Evolutionary conservation across 2,113 vertebrate species (phyloP), one percentile per base, ranked within the genome.

Genomic region (Tympanuchus pallidicinctus): DNA sequence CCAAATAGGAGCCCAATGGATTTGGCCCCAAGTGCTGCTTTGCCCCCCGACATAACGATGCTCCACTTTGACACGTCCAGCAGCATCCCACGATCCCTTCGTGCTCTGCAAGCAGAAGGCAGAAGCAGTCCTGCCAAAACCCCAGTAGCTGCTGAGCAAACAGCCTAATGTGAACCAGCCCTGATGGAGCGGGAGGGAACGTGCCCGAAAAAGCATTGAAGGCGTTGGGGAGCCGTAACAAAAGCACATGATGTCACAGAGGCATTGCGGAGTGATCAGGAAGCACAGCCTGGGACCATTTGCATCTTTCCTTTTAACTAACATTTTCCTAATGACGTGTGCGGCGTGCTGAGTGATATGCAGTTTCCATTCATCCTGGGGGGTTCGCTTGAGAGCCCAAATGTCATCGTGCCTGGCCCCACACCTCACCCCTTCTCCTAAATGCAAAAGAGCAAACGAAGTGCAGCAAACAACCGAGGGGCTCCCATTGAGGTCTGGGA

Each of bases 91-190:
- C 1, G 27, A 17, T 34, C 21, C 43, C 17, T 56, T 45, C 60
- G 28, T 7, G 47, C 92, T 64, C 80, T 22, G 5, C 69, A 34
- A 0, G 10, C 75, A 3, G 28, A 45, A 95, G 72, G 73, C 88
- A 57, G 24, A 89, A 22, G 73, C 57, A 30, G 73, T 47, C 93
- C 93, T 95, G 90, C 90, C 92, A 90, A 93, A 95, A 27, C 5
- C 54, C 80, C 77, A 2, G 95, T 75, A 94, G 96, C 95, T 89
- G 86, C 93, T 90, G 81, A 94, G 94, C 92, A 95, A 96, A 96
- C 92, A 81, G 13, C 72, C 86, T 95, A 95, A 96, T 95, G 95
- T 66, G 13, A 93, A 96, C 24, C 93, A 95, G 92, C 80, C 83
- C 40, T 47, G 7, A 18, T 0, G 70, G 90, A 90, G 77, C 60